Base-by-base conservation (phyloP, 2,113 vertebrate species). In the Urocolius indicus region DNA sequence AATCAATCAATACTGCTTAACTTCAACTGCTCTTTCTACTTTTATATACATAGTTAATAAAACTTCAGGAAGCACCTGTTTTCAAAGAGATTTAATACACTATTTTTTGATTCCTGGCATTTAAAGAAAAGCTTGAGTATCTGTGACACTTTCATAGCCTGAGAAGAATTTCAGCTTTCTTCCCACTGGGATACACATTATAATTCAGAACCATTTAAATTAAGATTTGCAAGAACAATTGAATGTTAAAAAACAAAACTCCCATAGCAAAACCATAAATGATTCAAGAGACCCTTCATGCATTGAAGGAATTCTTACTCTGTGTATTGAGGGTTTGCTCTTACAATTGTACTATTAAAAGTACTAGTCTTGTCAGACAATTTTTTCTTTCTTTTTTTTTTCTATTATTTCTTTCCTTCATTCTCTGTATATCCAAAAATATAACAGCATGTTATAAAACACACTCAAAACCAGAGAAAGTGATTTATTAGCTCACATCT, bases 61-160 rank as follows among this genome's bases (percentile, higher is more conserved):
- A 97, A 95, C 75, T 85, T 90, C 71, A 75, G 88, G 88, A 96
- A 97, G 84, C 92, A 97, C 95, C 92, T 96, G 86, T 75, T 94
- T 92, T 43, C 84, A 94, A 16, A 84, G 55, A 41, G 19, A 87
- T 95, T 48, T 72, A 66, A 96, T 43, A 87, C 34, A 91, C 59
- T 68, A 29, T 46, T 75, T 89, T 81, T 93, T 86, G 52, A 85
- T 90, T 93, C 90, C 89, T 91, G 17, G 73, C 49, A 85, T 80
- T 82, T 84, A 83, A 92, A 85, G 41, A 84, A 71, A 95, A 86
- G 36, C 73, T 61, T 74, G 59, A 84, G 67, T 91, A 89, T 74
- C 94, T 84, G 94, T 46, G 67, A 71, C 82, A 83, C 55, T 84
- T 89, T 65, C 76, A 90, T 14, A 90, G 58, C 38, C 74, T 73